Evolutionary conservation across 2,888 invertebrate species (phyloP), one percentile per base, ranked within the genome.

Genomic region (Iphiclides podalirius): DNA sequence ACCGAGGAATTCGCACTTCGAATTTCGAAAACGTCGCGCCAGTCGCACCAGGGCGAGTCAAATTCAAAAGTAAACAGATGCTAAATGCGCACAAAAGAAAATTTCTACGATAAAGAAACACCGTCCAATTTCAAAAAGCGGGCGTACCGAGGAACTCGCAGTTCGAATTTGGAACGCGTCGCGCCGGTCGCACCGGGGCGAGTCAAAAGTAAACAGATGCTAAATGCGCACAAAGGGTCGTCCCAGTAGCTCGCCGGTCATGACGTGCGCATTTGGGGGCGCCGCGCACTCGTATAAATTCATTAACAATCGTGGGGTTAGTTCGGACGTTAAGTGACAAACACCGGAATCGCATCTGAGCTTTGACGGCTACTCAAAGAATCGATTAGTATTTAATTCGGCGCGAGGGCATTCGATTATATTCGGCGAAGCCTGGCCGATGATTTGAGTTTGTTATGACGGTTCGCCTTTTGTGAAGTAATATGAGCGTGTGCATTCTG

Each of bases 301-400:
- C 70, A 78, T 74, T 77, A 70, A 48, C 44, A 26, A 48, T 38
- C 54, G 52, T 47, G 54, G 54, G 54, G 59, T 56, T 57, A 49
- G 59, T 61, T 60, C 58, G 60, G 11, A 2, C 54, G 53, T 58
- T 69, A 66, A 66, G 67, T 70, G 70, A 72, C 70, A 70, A 76
- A 79, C 78, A 79, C 60, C 57, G 75, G 66, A 76, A 75, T 64
- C 60, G 70, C 73, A 74, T 75, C 63, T 53, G 52, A 55, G 56
- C 61, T 63, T 64, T 63, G 70, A 67, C 68, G 63, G 63, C 60
- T 53, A 60, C 66, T 70, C 73, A 72, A 71, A 72, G 72, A 71
- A 74, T 76, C 71, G 67, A 77, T 75, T 73, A 74, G 57, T 58
- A 62, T 65, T 63, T 35, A 45, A 60, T 50, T 50, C 49, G 57